A percentile compares a stretch with the other conserved stretches of the same genome.
Evolutionary conservation across 2,113 vertebrate species (phyloP).

Genomic region (Ibidorhyncha struthersii): DNA sequence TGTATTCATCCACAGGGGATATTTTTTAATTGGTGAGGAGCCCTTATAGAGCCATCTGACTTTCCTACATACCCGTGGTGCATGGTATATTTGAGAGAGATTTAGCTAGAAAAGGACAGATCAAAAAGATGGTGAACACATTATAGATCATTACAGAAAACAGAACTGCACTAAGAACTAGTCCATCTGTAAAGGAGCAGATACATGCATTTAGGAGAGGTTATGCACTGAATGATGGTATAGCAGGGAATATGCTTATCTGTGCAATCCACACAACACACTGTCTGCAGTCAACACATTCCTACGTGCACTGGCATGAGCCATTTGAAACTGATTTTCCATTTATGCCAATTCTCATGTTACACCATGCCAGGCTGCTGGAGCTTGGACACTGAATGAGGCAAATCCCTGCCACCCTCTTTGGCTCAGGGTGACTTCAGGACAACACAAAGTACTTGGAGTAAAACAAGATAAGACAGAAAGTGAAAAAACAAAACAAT

Average conservation of each 20-base stretch:
- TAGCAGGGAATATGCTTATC: constrained; percentile 30
- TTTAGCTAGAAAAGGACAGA: constrained; percentile 21
- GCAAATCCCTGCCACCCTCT: constrained; percentile 20
- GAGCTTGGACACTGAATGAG: constrained; percentile 3
- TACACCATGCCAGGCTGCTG: constrained; percentile 20
- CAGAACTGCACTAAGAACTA: not conserved
- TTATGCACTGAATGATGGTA: not conserved
- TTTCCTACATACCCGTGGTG: not conserved
- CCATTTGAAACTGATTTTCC: constrained; percentile 51
- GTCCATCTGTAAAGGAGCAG: constrained; percentile 5
- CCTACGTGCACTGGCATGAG: not conserved
- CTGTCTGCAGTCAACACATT: constrained; percentile 33
- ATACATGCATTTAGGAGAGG: not conserved
- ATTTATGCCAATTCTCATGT: constrained; percentile 18
- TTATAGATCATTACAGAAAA: constrained; percentile 8
- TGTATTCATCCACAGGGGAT: constrained; percentile 17
- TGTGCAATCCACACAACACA: constrained; percentile 26
- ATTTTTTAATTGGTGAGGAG: constrained; percentile 61
- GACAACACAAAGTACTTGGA: constrained; percentile 26
- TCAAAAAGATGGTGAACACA: not conserved
- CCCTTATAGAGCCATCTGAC: constrained; percentile 22
- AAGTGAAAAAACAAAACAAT: constrained; percentile 23
- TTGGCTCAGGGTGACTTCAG: constrained; percentile 43
- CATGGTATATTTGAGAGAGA: constrained; percentile 6
- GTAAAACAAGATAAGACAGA: constrained; percentile 35